phyloP scores from a whole-genome alignment of 1,140 invertebrate species.

The Pomacea maculata region DNA sequence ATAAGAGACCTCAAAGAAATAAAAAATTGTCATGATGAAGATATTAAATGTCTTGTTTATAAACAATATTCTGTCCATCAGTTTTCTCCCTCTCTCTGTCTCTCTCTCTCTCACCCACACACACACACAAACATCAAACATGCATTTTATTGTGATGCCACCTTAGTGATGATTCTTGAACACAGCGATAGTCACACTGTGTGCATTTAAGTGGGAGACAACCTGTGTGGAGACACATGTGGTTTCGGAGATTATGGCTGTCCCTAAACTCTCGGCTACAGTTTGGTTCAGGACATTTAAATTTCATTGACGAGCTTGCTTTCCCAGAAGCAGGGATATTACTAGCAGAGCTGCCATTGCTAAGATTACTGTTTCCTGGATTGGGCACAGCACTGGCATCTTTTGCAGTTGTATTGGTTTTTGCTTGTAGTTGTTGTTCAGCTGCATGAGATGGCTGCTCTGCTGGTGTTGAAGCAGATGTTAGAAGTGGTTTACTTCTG shows the following conservation, averaged over 20 bases:
- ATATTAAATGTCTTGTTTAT: background rate
- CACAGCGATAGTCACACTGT: slow-evolving; percentile 27
- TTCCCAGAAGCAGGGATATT: slow-evolving; percentile 12
- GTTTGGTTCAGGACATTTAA: slow-evolving; percentile 19
- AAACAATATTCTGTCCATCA: background rate
- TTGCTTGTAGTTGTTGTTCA: background rate
- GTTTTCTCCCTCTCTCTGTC: background rate
- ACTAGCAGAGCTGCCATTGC: background rate
- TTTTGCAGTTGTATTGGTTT: background rate
- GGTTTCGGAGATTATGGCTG: slow-evolving; percentile 31
- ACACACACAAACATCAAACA: slow-evolving; percentile 10
- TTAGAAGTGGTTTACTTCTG: slow-evolving; percentile 15
- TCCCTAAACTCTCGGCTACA: slow-evolving; percentile 36
- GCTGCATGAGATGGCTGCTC: background rate
- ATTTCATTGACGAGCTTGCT: slow-evolving; percentile 6
- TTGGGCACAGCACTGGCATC: background rate
- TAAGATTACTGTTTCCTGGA: background rate
- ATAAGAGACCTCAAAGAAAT: background rate
- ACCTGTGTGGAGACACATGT: slow-evolving; percentile 31
- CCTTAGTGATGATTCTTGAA: slow-evolving; percentile 36
- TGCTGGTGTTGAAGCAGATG: background rate
- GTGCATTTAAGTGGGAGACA: slow-evolving; percentile 26
- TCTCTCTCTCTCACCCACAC: background rate
- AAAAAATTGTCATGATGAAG: background rate
- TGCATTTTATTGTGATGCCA: slow-evolving; percentile 39